phyloP scores from a whole-genome alignment of 2,113 vertebrate genomes.

The Dendrocopos noguchii region DNA sequence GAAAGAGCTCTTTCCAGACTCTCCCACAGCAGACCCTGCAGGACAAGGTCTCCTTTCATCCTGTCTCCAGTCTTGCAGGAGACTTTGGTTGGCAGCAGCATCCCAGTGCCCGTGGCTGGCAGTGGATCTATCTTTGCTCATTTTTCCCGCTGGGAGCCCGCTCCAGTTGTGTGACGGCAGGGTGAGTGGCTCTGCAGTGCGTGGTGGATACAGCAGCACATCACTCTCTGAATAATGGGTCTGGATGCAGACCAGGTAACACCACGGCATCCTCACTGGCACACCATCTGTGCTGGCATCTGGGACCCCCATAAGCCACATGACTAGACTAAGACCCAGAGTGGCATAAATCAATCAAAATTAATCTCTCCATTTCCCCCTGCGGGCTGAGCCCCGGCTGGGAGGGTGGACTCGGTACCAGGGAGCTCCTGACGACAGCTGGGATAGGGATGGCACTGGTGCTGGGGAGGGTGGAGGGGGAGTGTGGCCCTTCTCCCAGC shows the following conservation, averaged over 20 bases:
- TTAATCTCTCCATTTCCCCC: neutral
- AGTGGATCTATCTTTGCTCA: neutral
- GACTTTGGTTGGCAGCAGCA: neutral
- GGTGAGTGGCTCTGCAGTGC: neutral
- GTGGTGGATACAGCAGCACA: fast-evolving
- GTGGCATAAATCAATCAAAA: neutral
- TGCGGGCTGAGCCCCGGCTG: fast-evolving
- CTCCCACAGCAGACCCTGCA: neutral
- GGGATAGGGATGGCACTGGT: neutral
- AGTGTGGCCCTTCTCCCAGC: neutral
- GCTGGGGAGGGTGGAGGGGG: neutral
- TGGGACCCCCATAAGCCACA: neutral
- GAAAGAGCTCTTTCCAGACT: neutral
- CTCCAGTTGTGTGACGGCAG: neutral
- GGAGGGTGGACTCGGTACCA: neutral
- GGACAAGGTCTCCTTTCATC: neutral
- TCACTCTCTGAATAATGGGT: neutral
- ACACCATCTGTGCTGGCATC: neutral
- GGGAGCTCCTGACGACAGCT: neutral
- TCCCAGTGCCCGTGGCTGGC: neutral
- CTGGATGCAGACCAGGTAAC: neutral
- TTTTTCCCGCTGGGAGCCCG: neutral
- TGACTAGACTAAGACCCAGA: neutral
- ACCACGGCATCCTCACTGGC: neutral
- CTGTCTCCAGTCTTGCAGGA: neutral